These are phyloP conservation scores for Meganola albula DNA, from an alignment of 2,888 invertebrate genomes.

Conservation along the genomic window DNA sequence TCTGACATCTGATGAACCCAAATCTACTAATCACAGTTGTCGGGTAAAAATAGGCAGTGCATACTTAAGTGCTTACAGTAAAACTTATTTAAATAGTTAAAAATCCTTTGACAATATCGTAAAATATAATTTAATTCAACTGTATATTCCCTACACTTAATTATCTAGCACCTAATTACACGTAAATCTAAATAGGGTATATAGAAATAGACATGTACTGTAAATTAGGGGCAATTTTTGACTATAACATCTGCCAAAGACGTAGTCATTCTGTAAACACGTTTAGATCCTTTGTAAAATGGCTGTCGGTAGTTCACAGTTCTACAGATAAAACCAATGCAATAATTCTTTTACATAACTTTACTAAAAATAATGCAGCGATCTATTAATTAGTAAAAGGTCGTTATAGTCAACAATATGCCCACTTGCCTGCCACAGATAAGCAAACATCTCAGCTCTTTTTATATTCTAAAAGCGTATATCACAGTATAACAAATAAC, in stretches of 20 bases:
- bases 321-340: too few relatives aligned
- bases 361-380: too few relatives aligned
- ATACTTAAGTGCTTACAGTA: constrained; percentile 27
- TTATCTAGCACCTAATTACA: constrained; percentile 46
- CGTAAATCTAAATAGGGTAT: constrained; percentile 30
- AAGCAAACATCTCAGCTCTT: constrained; percentile 29
- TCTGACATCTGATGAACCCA: too few relatives aligned
- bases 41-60: constrained; percentile 39
- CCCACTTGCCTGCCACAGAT: too few relatives aligned
- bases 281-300: too few relatives aligned
- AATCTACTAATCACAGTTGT: too few relatives aligned
- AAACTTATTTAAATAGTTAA: constrained; percentile 21
- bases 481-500: constrained; percentile 74
- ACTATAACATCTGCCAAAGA: too few relatives aligned
- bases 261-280: too few relatives aligned
- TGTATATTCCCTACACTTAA: constrained; percentile 2
- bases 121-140: not conserved
- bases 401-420: not conserved
- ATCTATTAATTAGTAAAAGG: too few relatives aligned
- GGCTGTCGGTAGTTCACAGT: too few relatives aligned
- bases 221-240: too few relatives aligned
- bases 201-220: constrained; percentile 21
- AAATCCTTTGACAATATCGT: constrained; percentile 15
- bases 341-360: too few relatives aligned
- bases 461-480: constrained; percentile 54